Base-by-base conservation (phyloP, 1,140 invertebrate genomes). In the Tenebrio molitor region DNA sequence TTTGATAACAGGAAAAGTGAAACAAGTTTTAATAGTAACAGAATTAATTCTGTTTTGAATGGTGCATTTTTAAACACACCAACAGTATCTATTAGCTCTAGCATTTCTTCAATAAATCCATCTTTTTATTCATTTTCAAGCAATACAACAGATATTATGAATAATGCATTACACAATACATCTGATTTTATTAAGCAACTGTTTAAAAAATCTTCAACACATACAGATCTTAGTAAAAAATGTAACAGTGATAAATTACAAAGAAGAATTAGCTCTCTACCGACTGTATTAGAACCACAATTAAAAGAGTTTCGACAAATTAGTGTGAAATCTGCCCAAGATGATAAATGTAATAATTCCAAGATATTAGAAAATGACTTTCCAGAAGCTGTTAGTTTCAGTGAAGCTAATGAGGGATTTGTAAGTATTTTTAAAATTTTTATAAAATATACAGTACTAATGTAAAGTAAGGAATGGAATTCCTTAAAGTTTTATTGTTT, bases 51-150 rank as follows among this genome's bases (percentile, higher is more conserved):
- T 0, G 0, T 21, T 8, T 21, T 50, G 8, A 42, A 65, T 15
- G 21, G 1, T 39, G 34, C 63, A 5, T 65, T 34, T 34, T 15
- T 65, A 21, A 65, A 39, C 3, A 6, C 25, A 0, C 21, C 63
- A 16, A 58, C 41, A 41, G 33, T 15, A n/a, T 36, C 17, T 19
- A 14, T 62, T 12, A 53, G 39, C n/a, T 19, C 46, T 39, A 70
- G 46, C 15, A 19, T 34, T 41, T 39, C 53, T 12, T 62, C 68
- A 12, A 62, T 6, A 15, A 53, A 70, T 34, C 33, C 44, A 6
- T 34, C 33, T 7, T 63, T 70, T 46, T 41, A 70, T 62, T 33
- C 44, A 1, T 3, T 29, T 3, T 29, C 44, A 21, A 50, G 44
- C 17, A 19, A 17, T n/a, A 50, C 17, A 7, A 14, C 50, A 0